Conservation (phyloP, 2,113 vertebrate genomes). For the Arizona elegans region DNA sequence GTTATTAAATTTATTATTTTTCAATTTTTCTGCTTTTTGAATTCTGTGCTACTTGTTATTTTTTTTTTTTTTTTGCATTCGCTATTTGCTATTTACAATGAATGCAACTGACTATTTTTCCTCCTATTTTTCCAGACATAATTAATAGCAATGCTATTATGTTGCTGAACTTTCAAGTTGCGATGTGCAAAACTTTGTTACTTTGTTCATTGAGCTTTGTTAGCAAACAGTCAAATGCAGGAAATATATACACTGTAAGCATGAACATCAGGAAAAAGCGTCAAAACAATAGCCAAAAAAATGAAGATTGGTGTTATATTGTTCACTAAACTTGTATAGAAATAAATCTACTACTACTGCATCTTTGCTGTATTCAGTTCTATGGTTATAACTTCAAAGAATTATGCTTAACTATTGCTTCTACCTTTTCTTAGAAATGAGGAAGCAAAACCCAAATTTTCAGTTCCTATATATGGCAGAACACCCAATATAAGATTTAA, state of each 20-base stretch:
- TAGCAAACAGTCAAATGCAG: background rate
- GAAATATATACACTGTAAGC: background rate
- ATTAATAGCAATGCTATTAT: background rate
- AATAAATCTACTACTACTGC: background rate
- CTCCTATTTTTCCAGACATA: background rate
- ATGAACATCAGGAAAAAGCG: background rate
- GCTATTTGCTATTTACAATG: background rate
- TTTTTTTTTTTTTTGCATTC: background rate
- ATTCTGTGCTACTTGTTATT: background rate
- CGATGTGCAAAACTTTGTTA: background rate
- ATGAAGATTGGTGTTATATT: background rate
- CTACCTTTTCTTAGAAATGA: background rate
- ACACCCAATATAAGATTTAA: background rate
- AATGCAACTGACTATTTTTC: background rate
- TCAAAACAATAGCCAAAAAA: background rate
- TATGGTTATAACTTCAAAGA: background rate
- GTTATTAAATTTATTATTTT: background rate
- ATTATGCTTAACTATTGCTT: background rate
- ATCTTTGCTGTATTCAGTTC: background rate
- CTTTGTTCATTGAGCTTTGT: background rate
- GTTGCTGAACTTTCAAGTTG: background rate
- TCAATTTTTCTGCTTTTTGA: background rate
- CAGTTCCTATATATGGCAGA: background rate
- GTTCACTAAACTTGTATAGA: background rate
- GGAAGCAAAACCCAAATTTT: background rate